A percentile compares a stretch with the other conserved stretches of the same genome.
Evolutionary conservation across 2,113 vertebrate genomes (phyloP).

Genomic region (Sclerurus mexicanus): DNA sequence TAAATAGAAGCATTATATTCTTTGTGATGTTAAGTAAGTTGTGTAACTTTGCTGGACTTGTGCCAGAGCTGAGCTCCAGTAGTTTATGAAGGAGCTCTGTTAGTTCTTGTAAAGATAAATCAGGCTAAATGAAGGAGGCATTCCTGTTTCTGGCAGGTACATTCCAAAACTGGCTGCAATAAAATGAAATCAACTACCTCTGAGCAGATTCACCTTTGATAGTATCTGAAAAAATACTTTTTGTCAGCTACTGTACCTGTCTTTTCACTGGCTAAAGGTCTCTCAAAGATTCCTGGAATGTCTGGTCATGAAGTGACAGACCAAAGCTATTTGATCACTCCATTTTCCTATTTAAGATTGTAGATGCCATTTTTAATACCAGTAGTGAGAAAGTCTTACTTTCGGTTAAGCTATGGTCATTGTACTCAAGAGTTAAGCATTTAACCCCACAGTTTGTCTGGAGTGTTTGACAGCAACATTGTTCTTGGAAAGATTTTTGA

Average conservation of each 20-base stretch:
- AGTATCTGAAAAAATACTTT: constrained; percentile 15
- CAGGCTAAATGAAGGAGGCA: constrained; percentile 28
- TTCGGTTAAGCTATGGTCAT: not conserved
- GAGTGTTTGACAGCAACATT: not conserved
- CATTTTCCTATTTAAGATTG: constrained; percentile 3
- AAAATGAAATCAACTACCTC: not conserved
- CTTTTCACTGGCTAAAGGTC: not conserved
- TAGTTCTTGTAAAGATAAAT: constrained; percentile 55
- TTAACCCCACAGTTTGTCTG: not conserved
- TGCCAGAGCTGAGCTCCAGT: not conserved
- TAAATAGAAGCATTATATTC: not conserved
- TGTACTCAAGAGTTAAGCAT: not conserved
- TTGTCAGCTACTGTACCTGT: constrained; percentile 1
- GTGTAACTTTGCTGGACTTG: not conserved
- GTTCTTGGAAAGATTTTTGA: constrained; percentile 10
- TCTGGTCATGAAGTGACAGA: not conserved
- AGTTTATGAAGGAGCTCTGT: constrained; percentile 24
- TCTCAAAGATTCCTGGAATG: not conserved
- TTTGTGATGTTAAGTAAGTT: not conserved
- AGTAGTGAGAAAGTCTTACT: constrained; percentile 21
- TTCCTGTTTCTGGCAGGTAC: constrained; percentile 45
- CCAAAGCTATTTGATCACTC: not conserved
- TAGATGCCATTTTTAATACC: not conserved
- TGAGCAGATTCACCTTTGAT: constrained; percentile 16
- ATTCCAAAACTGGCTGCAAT: constrained; percentile 22